Evolutionary conservation across 2,888 invertebrate species (phyloP), one percentile per base, ranked within the genome.

Genomic region (Melanostoma scalare): DNA sequence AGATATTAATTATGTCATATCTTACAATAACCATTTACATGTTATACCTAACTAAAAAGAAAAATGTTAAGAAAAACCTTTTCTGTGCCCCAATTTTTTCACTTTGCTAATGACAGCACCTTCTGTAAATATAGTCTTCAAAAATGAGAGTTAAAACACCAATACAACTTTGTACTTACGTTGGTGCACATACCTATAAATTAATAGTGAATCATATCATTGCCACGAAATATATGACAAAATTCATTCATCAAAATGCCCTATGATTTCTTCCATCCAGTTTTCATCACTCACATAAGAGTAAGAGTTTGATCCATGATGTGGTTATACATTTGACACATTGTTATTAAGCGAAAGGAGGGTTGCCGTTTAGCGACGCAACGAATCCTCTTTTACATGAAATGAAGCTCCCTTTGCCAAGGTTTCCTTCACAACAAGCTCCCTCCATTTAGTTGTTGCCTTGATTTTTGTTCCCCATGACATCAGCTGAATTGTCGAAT

Each of bases 321-420:
- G 77, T 71, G 85, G 86, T 86, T 86, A 86, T 75, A 86, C 68
- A 71, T 69, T 78, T 87, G 86, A 87, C 86, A 86, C 80, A 85
- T 86, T 87, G 74, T 84, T 82, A 78, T 84, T 76, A 85, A 79
- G 72, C 67, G 78, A 75, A 65, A 81, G 74, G 56, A 42, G 68
- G 81, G 76, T 80, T 75, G 52, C 78, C 44, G 61, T 74, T 73
- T 76, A 58, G 63, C 63, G 58, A 72, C 77, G n/a, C 38, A 50
- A 36, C 2, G 33, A 3, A n/a, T 10, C 63, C 48, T n/a, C n/a
- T n/a, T n/a, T 38, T 38, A 2, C 9, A n/a, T 38, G 5, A 9
- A 9, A 61, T 50, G 46, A 50, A 60, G 35, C 44, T 79, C 20
- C 63, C 52, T 72, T 80, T 80, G 72, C 68, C 75, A 56, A 5